Conservation (phyloP, 2,113 vertebrate genomes). For the Nematolebias whitei region DNA sequence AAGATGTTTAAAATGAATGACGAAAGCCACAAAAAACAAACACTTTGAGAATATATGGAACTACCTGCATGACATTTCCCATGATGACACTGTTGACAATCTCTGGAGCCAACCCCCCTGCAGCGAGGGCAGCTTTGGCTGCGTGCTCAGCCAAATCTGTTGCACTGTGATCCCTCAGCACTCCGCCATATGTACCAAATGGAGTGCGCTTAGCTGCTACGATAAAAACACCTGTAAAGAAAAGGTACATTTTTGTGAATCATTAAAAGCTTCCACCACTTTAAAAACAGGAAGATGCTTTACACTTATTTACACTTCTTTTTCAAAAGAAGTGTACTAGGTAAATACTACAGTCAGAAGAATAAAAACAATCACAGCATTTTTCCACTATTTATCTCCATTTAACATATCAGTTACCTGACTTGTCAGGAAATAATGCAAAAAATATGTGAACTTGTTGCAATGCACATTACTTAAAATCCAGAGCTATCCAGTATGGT, state of each 20-base stretch:
- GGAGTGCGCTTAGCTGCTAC: slow-evolving; percentile 94
- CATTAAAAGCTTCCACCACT: too few species aligned
- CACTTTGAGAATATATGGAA: background rate
- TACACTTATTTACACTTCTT: too few species aligned
- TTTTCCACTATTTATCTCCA: too few species aligned
- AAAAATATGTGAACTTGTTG: too few species aligned
- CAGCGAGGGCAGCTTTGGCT: slow-evolving; percentile 85
- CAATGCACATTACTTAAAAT: too few species aligned
- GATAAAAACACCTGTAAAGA: slow-evolving; percentile 88
- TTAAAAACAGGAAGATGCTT: too few species aligned
- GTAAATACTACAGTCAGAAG: too few species aligned
- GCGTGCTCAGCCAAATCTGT: slow-evolving; percentile 89
- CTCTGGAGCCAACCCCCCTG: slow-evolving; percentile 87
- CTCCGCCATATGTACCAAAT: slow-evolving; percentile 90
- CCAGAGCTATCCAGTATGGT: too few species aligned
- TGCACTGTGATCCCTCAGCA: slow-evolving; percentile 89
- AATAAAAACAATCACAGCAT: too few species aligned
- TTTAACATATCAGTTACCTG: too few species aligned
- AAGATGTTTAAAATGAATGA: background rate
- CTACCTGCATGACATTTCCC: slow-evolving; percentile 93
- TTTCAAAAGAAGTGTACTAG: too few species aligned
- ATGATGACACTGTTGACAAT: slow-evolving; percentile 89
- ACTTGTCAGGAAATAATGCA: too few species aligned
- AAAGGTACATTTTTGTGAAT: slow-evolving; percentile 13
- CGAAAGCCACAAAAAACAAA: background rate